Conservation (phyloP, 2,113 vertebrate species). For the Circaetus cinerascens region DNA sequence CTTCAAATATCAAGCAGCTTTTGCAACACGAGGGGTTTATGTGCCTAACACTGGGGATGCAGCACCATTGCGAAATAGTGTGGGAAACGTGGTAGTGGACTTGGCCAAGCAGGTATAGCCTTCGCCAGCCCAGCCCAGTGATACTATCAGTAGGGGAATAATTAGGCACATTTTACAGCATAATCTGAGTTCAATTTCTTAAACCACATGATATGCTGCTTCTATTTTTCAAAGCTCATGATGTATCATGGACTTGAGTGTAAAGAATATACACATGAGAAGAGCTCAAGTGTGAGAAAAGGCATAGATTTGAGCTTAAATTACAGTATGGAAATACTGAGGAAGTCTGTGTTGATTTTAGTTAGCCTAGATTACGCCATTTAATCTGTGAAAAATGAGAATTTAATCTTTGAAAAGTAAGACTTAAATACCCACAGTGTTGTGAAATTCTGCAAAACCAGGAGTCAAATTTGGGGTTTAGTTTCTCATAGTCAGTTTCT, state of each 20-base stretch:
- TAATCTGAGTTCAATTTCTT: neutral
- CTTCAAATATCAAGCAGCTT: neutral
- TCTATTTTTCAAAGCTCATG: neutral
- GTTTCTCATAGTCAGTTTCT: neutral
- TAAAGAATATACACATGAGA: neutral
- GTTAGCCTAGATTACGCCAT: neutral
- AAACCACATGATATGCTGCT: neutral
- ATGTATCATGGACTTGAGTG: neutral
- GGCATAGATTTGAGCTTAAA: neutral
- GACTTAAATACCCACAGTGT: neutral
- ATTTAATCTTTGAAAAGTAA: neutral
- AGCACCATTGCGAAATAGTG: neutral
- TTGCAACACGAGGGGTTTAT: neutral
- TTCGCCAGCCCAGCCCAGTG: neutral
- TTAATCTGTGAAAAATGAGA: neutral
- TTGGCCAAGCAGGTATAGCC: neutral
- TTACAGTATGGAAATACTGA: neutral
- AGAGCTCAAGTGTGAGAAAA: neutral
- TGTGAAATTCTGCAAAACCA: neutral
- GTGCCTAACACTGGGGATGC: neutral
- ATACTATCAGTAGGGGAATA: neutral
- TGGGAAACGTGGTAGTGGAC: neutral
- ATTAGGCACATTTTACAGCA: neutral
- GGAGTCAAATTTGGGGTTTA: neutral
- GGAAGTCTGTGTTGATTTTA: neutral